Conservation (phyloP, 1,140 invertebrate genomes). For the Heliconius hewitsoni region DNA sequence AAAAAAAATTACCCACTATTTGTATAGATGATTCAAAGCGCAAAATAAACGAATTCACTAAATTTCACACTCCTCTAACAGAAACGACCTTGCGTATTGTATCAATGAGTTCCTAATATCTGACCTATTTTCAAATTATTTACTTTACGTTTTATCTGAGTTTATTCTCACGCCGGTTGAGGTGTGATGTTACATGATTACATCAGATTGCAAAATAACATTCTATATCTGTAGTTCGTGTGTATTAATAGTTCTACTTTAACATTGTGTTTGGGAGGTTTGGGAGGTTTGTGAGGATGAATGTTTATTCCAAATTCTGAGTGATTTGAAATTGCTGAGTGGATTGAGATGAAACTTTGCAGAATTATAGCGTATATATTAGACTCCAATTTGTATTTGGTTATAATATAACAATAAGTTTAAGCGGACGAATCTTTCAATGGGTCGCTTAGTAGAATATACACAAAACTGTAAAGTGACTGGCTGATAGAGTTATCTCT, state of each 20-base stretch:
- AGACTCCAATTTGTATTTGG: too few relatives aligned
- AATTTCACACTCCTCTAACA: neutral
- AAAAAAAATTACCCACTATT: neutral
- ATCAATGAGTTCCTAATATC: conserved; percentile 8
- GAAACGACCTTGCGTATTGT: neutral
- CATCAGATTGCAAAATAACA: neutral
- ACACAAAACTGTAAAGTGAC: too few relatives aligned
- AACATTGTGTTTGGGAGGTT: too few relatives aligned
- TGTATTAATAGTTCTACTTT: neutral
- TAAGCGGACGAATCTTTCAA: too few relatives aligned
- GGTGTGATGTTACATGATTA: neutral
- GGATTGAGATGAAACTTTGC: too few relatives aligned
- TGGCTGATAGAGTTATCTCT: too few relatives aligned
- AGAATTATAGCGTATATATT: too few relatives aligned
- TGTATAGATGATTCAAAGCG: neutral
- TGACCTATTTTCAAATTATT: neutral
- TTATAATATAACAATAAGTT: too few relatives aligned
- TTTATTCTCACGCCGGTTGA: neutral
- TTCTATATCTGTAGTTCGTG: neutral
- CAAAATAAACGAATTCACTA: neutral
- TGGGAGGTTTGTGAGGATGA: too few relatives aligned
- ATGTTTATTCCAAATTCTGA: too few relatives aligned
- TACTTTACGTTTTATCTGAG: neutral
- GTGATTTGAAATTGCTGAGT: too few relatives aligned
- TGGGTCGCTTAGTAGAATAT: too few relatives aligned